Conservation (phyloP, 2,113 vertebrate genomes). For the Scatophagus argus region DNA sequence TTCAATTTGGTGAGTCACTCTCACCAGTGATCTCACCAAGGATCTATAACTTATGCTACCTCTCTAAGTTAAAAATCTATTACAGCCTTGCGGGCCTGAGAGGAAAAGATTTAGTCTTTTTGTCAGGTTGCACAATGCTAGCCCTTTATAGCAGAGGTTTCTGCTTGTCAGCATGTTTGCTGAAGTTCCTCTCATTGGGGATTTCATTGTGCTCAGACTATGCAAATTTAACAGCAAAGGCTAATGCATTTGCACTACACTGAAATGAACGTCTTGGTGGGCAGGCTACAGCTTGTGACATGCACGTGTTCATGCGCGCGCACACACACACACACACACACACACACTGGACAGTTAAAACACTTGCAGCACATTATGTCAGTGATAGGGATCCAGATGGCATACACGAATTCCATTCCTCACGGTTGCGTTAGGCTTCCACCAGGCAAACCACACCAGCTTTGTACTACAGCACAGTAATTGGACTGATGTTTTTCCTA, state of each 20-base stretch:
- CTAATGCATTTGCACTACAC: constrained; percentile 68
- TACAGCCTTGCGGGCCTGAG: constrained; percentile 65
- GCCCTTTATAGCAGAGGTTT: constrained; percentile 72
- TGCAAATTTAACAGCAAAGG: constrained; percentile 72
- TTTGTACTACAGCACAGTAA: constrained; percentile 48
- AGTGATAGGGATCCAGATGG: constrained; percentile 67
- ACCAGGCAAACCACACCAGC: constrained; percentile 23
- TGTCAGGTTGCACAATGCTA: constrained; percentile 74
- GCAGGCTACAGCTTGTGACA: constrained; percentile 27
- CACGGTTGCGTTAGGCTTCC: constrained; percentile 44
- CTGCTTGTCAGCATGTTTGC: constrained; percentile 81
- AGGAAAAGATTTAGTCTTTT: constrained; percentile 82
- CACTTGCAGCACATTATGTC: constrained; percentile 40
- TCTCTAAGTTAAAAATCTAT: constrained; percentile 80
- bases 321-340: constrained; percentile 9
- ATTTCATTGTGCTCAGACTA: constrained; percentile 79
- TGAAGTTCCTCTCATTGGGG: constrained; percentile 78
- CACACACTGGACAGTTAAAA: constrained; percentile 15
- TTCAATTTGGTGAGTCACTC: constrained; percentile 65
- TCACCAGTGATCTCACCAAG: constrained; percentile 64
- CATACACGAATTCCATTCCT: constrained; percentile 32
- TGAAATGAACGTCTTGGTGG: constrained; percentile 52
- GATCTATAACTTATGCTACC: constrained; percentile 77
- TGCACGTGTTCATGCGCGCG: neutral
- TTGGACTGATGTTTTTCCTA: constrained; percentile 55